Evolutionary conservation across 2,113 vertebrate genomes (phyloP).

Genomic region (Tringa solitaria): DNA sequence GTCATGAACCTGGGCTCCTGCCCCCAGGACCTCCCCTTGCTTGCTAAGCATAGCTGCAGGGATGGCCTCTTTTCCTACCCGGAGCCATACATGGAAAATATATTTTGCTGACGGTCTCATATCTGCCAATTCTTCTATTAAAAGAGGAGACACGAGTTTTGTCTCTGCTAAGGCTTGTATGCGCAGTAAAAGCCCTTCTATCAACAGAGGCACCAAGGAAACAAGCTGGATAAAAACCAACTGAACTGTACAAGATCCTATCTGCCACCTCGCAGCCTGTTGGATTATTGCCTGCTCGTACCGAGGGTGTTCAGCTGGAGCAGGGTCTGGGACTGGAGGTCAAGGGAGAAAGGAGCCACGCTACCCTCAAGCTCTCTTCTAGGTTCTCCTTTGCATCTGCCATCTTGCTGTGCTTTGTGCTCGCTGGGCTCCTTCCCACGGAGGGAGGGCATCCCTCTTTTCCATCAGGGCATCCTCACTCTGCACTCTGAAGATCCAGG

Average conservation of each 20-base stretch:
- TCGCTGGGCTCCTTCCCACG: background rate
- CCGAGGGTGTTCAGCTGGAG: background rate
- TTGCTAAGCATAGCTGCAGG: background rate
- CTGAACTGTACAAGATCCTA: background rate
- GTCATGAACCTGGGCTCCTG: background rate
- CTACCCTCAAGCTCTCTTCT: background rate
- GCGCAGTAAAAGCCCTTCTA: slow-evolving; percentile 15
- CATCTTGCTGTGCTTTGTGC: fast-evolving
- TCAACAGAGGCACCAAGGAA: slow-evolving; percentile 43
- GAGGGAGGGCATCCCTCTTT: background rate
- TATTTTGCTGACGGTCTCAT: background rate
- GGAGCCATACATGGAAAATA: background rate
- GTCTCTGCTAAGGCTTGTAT: slow-evolving; percentile 23
- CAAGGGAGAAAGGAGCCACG: background rate
- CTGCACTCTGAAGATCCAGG: background rate
- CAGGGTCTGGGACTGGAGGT: background rate
- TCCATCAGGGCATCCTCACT: background rate
- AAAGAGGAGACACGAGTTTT: slow-evolving; percentile 22
- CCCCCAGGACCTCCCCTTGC: background rate
- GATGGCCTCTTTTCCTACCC: background rate
- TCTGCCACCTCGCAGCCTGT: background rate
- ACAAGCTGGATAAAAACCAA: background rate
- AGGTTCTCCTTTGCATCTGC: background rate
- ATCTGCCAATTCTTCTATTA: background rate
- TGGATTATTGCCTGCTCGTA: background rate